Evolutionary conservation across 2,888 invertebrate genomes (phyloP), one percentile per base, ranked within the genome.

Genomic region (Drosophila lutescens): DNA sequence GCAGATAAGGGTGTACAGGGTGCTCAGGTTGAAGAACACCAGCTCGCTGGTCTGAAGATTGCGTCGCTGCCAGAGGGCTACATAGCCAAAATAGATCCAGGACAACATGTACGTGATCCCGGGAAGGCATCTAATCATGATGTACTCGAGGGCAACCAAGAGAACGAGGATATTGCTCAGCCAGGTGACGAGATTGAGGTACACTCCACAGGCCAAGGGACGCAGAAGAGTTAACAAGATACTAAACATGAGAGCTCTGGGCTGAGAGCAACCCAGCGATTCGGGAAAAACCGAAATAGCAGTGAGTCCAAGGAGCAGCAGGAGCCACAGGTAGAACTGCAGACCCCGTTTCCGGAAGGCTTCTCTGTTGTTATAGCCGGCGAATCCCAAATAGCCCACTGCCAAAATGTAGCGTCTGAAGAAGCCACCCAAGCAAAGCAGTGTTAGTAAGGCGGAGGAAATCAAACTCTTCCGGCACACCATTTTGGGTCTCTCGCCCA

Each of bases 251-350:
- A 90, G 61, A 9, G 88, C 65, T 3, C 61, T 13, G 7, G 70
- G 61, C 59, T 90, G 68, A 13, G 73, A 70, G 43, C 77, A 76
- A 13, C 90, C 90, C 20, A 90, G 61, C 1, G 84, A 76, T 0
- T 41, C 96, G 94, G 55, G 97, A 95, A 97, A 93, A 67, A 96
- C 93, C 6, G 98, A 97, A 91, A 98, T 97, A 36, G 95, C 88
- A 36, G 95, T 93, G 36, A 97, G 92, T 10, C 93, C 69, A 4
- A 94, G 55, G 59, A 93, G 93, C 36, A 93, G 90, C 0, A 90
- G 30, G 4, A 93, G 78, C 94, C 94, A 94, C 10, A 80, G 5
- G 23, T 68, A 80, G n/a, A 93, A 89, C 34, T 79, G 43, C 34
- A 51, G 3, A 40, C 91, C 69, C 87, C 78, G 68, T 0, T 20